Evolutionary conservation across 2,888 invertebrate species (phyloP).

Genomic region (Sylvicola cinctus): DNA sequence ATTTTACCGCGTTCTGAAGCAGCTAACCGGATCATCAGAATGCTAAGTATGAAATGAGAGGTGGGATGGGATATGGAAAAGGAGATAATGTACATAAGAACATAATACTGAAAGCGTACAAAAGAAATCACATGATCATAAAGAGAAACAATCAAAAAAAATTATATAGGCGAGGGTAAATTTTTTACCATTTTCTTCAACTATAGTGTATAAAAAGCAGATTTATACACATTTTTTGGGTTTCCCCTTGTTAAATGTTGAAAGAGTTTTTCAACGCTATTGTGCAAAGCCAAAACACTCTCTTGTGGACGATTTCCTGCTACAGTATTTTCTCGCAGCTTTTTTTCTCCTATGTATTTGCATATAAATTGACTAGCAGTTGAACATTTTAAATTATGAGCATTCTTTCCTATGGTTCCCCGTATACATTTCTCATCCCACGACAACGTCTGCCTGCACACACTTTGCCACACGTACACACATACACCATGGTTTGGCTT

Average conservation of each 20-base stretch:
- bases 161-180: neutral
- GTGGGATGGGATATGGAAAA: too few relatives aligned
- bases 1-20: too few relatives aligned
- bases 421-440: too few relatives aligned
- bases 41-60: too few relatives aligned
- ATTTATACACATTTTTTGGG: neutral
- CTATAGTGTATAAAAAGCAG: neutral
- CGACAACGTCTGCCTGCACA: too few relatives aligned
- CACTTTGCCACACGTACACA: too few relatives aligned
- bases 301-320: neutral
- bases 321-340: neutral
- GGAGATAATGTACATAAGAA: too few relatives aligned
- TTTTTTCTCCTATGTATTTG: neutral
- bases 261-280: conserved; percentile 1
- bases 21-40: too few relatives aligned
- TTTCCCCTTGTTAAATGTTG: neutral
- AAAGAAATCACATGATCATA: too few relatives aligned
- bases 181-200: neutral
- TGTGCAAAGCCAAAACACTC: neutral
- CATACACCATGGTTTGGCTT: too few relatives aligned
- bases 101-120: too few relatives aligned
- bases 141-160: too few relatives aligned
- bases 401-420: neutral
- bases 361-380: neutral
- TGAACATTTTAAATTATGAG: neutral